Base-by-base conservation (phyloP, 2,888 invertebrate genomes). In the Tachina fera region DNA sequence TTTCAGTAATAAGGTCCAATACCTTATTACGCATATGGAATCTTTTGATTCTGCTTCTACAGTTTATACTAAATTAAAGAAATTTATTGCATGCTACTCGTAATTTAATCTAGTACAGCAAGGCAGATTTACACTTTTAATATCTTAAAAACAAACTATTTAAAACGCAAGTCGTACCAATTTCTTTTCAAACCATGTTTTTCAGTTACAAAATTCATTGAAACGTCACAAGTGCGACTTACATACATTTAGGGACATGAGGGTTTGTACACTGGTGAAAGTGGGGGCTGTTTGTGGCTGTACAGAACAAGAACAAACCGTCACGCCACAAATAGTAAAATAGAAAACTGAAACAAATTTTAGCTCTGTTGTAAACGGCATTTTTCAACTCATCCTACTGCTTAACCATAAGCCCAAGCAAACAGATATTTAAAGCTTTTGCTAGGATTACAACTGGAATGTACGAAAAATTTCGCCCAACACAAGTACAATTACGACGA, bases 281-380 rank as follows among this genome's bases (percentile, higher is more conserved):
- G 31, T 4, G 31, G 31, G 2, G 31, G 31, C 31, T 53, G 72
- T 47, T 56, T 68, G 60, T 61, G 56, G 49, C 53, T n/a, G n/a
- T n/a, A n/a, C n/a, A n/a, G n/a, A n/a, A n/a, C n/a, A n/a, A n/a
- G n/a, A n/a, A n/a, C n/a, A n/a, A n/a, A n/a, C n/a, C n/a, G n/a
- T n/a, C n/a, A n/a, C n/a, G n/a, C n/a, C n/a, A 53, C 71, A 82
- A 85, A 82, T 65, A 74, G 31, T 68, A n/a, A 74, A 60, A 70
- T 49, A 65, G 53, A 70, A 19, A 63, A 74, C 72, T 84, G 75
- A 79, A 75, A 79, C 60, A 77, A 84, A 80, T 76, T 65, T 67
- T 84, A 58, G 60, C 76, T 56, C 13, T 43, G 58, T 68, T 56
- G 16, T 58, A 13, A 49, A 61, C 61, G 14, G 1, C 11, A 10